Evolutionary conservation across 1,140 invertebrate genomes (phyloP).

Genomic region (Nomia melanderi): DNA sequence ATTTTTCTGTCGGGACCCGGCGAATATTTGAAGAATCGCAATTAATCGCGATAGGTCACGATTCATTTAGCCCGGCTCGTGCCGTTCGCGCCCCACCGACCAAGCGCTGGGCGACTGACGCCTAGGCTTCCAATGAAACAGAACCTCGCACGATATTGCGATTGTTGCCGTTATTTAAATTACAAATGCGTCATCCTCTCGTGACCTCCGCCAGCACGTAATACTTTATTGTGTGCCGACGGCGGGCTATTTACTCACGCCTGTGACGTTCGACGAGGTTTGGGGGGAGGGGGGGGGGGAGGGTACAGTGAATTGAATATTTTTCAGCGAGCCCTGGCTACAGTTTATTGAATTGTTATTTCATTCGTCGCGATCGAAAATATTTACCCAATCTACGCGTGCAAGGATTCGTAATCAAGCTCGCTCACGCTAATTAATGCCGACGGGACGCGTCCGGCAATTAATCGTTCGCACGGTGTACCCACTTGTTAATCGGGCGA

Average conservation of each 20-base stretch:
- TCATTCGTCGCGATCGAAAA: constrained; percentile 20
- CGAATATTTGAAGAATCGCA: constrained; percentile 44
- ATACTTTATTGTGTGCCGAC: constrained; percentile 27
- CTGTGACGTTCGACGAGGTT: no score
- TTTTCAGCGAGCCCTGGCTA: constrained; percentile 18
- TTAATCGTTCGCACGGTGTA: background rate
- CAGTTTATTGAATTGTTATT: constrained; percentile 46
- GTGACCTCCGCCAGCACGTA: constrained; percentile 19
- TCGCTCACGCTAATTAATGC: constrained; percentile 21
- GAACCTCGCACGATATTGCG: constrained; percentile 10
- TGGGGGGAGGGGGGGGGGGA: no score
- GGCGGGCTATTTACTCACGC: background rate
- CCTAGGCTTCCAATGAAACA: background rate
- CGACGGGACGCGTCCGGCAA: background rate
- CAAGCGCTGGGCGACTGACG: background rate
- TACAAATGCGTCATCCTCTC: constrained; percentile 20
- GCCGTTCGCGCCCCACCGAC: background rate
- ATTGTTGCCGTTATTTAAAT: constrained; percentile 46
- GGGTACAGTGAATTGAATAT: constrained; percentile 24
- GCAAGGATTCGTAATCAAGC: constrained; percentile 20
- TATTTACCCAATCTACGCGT: constrained; percentile 29
- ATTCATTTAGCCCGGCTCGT: constrained; percentile 33
- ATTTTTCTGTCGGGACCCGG: constrained; percentile 2
- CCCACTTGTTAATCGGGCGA: background rate
- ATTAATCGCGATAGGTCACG: constrained; percentile 42